phyloP scores from a whole-genome alignment of 2,888 invertebrate genomes.

The Zygogramma bicolorata region DNA sequence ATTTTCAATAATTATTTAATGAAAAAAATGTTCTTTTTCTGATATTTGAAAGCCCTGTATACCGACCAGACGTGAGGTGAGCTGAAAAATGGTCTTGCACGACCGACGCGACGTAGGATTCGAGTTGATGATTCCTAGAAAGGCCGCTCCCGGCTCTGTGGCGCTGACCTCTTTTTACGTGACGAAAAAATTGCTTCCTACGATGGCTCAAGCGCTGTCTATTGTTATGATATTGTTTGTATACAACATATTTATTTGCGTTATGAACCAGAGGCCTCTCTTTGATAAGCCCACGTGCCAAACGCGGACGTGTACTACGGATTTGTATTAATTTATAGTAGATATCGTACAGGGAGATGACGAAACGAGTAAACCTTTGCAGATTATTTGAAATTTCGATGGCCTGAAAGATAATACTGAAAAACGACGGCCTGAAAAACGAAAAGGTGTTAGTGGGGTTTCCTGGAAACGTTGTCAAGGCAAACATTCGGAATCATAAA shows the following conservation, averaged over 20 bases:
- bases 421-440: no score
- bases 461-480: no score
- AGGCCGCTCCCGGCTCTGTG: slow-evolving; percentile 56
- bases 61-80: slow-evolving; percentile 36
- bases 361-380: no score
- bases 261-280: slow-evolving; percentile 51
- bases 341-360: not conserved
- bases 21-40: no score
- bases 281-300: slow-evolving; percentile 60
- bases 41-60: slow-evolving; percentile 22
- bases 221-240: slow-evolving; percentile 57
- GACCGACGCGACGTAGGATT: slow-evolving; percentile 49
- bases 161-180: slow-evolving; percentile 57
- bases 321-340: not conserved
- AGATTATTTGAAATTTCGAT: no score
- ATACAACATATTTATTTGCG: slow-evolving; percentile 57
- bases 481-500: no score
- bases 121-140: slow-evolving; percentile 52
- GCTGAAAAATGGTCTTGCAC: slow-evolving; percentile 23
- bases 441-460: no score
- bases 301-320: slow-evolving; percentile 53
- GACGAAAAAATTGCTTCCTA: slow-evolving; percentile 55
- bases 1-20: no score
- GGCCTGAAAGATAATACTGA: no score
- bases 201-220: slow-evolving; percentile 50